Conservation (phyloP, 2,113 vertebrate species). For the Fukomys damarensis region DNA sequence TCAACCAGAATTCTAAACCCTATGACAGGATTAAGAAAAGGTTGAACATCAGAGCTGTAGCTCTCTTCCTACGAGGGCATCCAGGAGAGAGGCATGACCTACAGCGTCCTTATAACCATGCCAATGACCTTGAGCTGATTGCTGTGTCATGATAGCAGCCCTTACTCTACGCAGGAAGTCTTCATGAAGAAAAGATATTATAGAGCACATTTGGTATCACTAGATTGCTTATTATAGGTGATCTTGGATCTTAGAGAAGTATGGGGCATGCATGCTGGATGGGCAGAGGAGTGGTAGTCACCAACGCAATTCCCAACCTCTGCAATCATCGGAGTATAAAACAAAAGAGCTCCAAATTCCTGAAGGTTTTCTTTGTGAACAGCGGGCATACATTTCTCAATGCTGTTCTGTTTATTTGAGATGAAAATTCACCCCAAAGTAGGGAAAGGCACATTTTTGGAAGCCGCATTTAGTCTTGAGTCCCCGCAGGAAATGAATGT, state of each 20-base stretch:
- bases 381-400: not conserved
- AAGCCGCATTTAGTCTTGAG: not conserved
- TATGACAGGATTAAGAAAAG: not conserved
- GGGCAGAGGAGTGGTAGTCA: not conserved
- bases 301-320: not conserved
- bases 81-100: not conserved
- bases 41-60: not conserved
- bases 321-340: not conserved
- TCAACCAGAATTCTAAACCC: not conserved
- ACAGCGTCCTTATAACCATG: not conserved
- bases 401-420: constrained; percentile 17
- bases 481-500: constrained; percentile 48
- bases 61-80: not conserved
- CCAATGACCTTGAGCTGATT: not conserved
- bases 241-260: not conserved
- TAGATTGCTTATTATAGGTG: constrained; percentile 12
- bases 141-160: not conserved
- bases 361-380: constrained; percentile 7
- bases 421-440: constrained; percentile 28
- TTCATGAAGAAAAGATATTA: not conserved
- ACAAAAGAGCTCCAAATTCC: not conserved
- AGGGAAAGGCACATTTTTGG: not conserved
- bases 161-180: not conserved
- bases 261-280: not conserved
- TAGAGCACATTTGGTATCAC: not conserved